Evolutionary conservation across 2,113 vertebrate genomes (phyloP).

Genomic region (Pseudolaguvia tuberculata): DNA sequence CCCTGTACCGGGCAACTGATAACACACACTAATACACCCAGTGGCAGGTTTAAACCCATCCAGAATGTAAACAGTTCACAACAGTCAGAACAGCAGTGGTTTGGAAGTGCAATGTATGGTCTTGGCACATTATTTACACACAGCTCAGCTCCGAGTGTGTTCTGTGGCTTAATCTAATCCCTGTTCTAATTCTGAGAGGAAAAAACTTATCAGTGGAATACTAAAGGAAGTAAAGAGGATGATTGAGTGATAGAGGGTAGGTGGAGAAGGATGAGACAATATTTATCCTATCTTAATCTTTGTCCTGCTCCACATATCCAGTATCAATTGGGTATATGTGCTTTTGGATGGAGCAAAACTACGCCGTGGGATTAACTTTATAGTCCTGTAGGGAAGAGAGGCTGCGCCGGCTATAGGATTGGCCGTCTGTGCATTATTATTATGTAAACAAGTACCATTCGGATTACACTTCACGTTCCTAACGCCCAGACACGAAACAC

Average conservation of each 20-base stretch:
- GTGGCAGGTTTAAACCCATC: background rate
- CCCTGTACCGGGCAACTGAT: conserved; percentile 9
- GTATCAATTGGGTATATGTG: conserved; percentile 1
- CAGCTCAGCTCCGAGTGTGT: no score
- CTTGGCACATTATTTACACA: conserved; percentile 32
- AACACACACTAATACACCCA: no score
- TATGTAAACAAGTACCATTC: conserved; percentile 52
- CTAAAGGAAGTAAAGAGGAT: background rate
- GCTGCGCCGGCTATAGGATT: conserved; percentile 27
- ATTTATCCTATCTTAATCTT: background rate
- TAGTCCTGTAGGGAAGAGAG: conserved; percentile 13
- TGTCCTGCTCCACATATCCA: background rate
- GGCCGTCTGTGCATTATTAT: conserved; percentile 49
- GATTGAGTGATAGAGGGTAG: background rate
- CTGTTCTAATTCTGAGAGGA: no score
- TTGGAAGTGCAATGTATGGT: conserved; percentile 17
- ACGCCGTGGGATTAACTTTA: conserved; percentile 26
- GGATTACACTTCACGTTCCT: conserved; percentile 17
- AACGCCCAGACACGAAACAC: conserved; percentile 13
- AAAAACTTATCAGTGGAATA: background rate
- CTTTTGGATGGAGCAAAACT: conserved; percentile 12
- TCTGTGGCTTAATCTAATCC: no score
- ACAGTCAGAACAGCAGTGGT: conserved; percentile 17
- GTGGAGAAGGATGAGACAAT: background rate
- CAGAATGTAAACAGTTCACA: background rate